phyloP scores from a whole-genome alignment of 1,140 invertebrate species.

The Laupala kohalensis region DNA sequence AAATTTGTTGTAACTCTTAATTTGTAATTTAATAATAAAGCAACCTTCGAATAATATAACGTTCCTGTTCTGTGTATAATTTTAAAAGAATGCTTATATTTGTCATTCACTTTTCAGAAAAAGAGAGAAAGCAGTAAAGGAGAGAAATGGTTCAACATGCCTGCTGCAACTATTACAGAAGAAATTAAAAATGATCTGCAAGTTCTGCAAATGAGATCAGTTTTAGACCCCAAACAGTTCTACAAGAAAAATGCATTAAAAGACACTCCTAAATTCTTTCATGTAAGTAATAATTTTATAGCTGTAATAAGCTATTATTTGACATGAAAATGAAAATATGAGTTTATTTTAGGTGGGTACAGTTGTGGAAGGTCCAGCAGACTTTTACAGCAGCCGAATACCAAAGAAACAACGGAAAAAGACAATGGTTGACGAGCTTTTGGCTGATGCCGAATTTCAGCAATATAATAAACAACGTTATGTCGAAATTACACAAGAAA shows the following conservation, averaged over 20 bases:
- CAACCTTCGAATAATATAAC: no score
- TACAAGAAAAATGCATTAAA: conserved; percentile 87
- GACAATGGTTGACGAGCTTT: conserved; percentile 82
- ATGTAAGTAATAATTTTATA: conserved; percentile 33
- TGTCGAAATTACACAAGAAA: conserved; percentile 60
- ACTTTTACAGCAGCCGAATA: conserved; percentile 58
- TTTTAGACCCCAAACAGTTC: conserved; percentile 80
- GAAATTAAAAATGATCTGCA: conserved; percentile 76
- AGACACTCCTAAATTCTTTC: conserved; percentile 82
- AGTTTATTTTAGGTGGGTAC: conserved; percentile 46
- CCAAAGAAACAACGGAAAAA: conserved; percentile 76
- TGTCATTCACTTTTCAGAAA: conserved; percentile 1
- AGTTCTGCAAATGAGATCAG: conserved; percentile 82
- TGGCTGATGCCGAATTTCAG: conserved; percentile 76
- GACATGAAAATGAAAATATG: background rate
- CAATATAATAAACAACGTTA: conserved; percentile 77
- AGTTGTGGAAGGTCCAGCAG: conserved; percentile 55
- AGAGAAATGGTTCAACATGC: conserved; percentile 73
- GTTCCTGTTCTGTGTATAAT: background rate
- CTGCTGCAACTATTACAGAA: conserved; percentile 74
- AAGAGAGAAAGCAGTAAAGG: conserved; percentile 62
- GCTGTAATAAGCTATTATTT: background rate
- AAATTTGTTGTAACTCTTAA: no score
- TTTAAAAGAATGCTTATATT: background rate
- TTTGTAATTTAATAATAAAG: no score